phyloP scores from a whole-genome alignment of 2,113 vertebrate genomes.

The Tamias sibiricus region DNA sequence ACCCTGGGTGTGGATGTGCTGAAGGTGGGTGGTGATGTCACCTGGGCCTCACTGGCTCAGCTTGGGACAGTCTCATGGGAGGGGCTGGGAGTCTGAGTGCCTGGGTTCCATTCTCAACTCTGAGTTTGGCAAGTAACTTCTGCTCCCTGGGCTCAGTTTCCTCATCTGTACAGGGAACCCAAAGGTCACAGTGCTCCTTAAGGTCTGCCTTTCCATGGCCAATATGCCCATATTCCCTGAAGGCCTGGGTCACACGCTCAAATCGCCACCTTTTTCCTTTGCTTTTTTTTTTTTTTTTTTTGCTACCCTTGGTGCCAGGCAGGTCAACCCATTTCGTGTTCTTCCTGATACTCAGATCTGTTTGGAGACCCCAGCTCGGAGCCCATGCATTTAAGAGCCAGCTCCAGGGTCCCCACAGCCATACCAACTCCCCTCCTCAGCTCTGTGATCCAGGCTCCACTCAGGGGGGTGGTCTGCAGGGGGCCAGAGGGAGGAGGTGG shows the following conservation, averaged over 20 bases:
- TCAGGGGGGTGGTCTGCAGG: not conserved
- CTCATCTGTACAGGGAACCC: constrained; percentile 21
- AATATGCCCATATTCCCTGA: not conserved
- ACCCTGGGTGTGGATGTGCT: not conserved
- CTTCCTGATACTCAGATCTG: not conserved
- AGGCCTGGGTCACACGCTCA: not conserved
- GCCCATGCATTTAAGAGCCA: not conserved
- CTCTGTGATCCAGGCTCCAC: not conserved
- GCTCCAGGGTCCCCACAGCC: not conserved
- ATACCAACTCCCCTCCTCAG: not conserved
- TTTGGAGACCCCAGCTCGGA: not conserved
- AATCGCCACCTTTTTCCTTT: not conserved
- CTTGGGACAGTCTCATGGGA: not conserved
- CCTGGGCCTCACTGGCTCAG: not conserved
- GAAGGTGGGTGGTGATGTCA: not conserved
- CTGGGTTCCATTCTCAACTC: not conserved
- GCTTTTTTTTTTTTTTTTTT: too few relatives aligned
- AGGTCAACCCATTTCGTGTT: not conserved
- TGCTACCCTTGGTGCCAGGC: not conserved
- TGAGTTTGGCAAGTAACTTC: not conserved
- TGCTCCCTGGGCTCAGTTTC: constrained; percentile 40
- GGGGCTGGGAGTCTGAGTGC: not conserved
- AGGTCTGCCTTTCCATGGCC: not conserved
- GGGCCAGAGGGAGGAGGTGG: not conserved
- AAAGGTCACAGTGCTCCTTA: not conserved